Evolutionary conservation across 1,140 invertebrate genomes (phyloP).

Genomic region (Harlomillsia oculata): DNA sequence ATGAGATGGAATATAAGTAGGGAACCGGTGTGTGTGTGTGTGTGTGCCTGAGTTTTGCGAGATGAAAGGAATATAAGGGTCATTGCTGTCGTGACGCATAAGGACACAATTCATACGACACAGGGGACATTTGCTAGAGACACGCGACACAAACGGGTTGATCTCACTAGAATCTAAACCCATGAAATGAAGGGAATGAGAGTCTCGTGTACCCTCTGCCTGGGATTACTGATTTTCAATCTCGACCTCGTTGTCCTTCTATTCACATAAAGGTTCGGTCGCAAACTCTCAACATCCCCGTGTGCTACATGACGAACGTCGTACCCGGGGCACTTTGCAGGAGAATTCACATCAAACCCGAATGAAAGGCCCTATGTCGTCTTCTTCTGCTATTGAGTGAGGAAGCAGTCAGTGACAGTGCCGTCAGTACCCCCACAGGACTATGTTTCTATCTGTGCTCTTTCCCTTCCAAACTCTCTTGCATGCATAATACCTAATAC

Average conservation of each 20-base stretch:
- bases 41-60: slow-evolving; percentile 7
- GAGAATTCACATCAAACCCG: no score
- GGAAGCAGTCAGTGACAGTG: background rate
- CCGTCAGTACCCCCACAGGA: slow-evolving; percentile 22
- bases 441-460: slow-evolving; percentile 1
- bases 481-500: slow-evolving; percentile 6
- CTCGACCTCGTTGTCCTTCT: background rate
- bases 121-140: slow-evolving; percentile 23
- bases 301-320: no score
- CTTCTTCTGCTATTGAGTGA: no score
- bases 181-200: background rate
- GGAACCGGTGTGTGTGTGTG: slow-evolving; percentile 12
- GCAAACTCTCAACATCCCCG: no score
- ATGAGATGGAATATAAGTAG: slow-evolving; percentile 15
- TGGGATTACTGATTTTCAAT: slow-evolving; percentile 26
- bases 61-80: slow-evolving; percentile 17
- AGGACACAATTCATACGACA: slow-evolving; percentile 19
- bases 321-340: no score
- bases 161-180: slow-evolving; percentile 3
- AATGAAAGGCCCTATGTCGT: no score
- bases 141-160: slow-evolving; percentile 29
- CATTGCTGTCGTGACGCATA: slow-evolving; percentile 18
- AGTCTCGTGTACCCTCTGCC: slow-evolving; percentile 3
- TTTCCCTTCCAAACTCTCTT: background rate
- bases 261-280: no score